Evolutionary conservation across 2,888 invertebrate genomes (phyloP).

Genomic region (Keiferia lycopersicella): DNA sequence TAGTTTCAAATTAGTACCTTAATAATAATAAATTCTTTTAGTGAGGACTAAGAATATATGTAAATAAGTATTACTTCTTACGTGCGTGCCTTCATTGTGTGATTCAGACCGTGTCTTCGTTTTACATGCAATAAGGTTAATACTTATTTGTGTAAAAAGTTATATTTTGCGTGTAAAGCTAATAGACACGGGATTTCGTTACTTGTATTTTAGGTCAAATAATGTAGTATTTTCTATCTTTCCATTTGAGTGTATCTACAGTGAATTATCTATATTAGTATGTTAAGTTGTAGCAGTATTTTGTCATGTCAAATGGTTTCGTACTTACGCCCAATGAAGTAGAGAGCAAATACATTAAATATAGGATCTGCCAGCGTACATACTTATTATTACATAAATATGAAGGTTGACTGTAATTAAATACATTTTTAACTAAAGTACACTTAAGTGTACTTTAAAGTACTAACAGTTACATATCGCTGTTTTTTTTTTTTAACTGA

Average conservation of each 20-base stretch:
- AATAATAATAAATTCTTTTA: neutral
- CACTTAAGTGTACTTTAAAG: no score
- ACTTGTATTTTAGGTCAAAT: neutral
- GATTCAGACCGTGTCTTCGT: slow-evolving; percentile 1
- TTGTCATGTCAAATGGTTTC: no score
- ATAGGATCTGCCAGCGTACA: neutral
- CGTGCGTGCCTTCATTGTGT: slow-evolving; percentile 27
- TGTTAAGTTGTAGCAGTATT: no score
- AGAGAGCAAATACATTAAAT: neutral
- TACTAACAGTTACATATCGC: neutral
- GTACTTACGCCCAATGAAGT: no score
- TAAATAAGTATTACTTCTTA: neutral
- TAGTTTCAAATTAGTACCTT: neutral
- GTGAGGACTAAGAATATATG: neutral
- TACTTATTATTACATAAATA: neutral
- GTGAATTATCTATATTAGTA: no score
- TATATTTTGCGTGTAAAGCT: neutral
- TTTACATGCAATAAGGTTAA: neutral
- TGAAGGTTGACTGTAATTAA: neutral
- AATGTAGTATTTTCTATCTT: neutral
- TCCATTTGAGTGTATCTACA: no score
- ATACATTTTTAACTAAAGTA: neutral
- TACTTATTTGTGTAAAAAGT: neutral
- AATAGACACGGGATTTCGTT: neutral
- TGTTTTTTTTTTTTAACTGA: neutral